These are phyloP conservation scores for Silurus meridionalis DNA, from an alignment of 2,113 vertebrate species.

Conservation along the genomic window DNA sequence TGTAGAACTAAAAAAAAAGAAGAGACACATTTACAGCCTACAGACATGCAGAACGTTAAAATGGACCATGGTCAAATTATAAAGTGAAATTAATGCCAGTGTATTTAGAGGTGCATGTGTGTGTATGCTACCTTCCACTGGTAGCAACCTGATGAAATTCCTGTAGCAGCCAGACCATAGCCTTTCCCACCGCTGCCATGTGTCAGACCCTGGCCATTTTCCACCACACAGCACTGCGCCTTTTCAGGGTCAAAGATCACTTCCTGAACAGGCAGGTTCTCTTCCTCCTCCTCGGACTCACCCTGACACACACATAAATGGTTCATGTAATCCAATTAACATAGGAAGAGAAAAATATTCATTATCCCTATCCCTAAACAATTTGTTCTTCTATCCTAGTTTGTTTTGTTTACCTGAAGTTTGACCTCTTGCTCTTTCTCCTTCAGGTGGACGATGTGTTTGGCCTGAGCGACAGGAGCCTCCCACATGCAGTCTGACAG, in stretches of 20 bases:
- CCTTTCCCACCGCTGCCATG: conserved; percentile 80
- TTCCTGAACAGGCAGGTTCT: conserved; percentile 78
- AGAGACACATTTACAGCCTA: background rate
- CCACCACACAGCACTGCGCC: conserved; percentile 73
- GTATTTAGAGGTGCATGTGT: background rate
- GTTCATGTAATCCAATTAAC: too few relatives aligned
- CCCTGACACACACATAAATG: conserved; percentile 57
- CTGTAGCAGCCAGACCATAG: conserved; percentile 76
- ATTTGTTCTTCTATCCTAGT: background rate
- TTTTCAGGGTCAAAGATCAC: conserved; percentile 81
- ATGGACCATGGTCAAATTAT: background rate
- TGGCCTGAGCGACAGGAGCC: conserved; percentile 90
- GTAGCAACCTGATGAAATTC: conserved; percentile 78
- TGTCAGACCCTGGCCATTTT: conserved; percentile 75
- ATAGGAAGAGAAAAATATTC: too few relatives aligned
- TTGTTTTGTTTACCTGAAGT: conserved; percentile 77
- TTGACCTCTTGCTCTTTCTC: conserved; percentile 91
- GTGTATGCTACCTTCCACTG: conserved; percentile 73
- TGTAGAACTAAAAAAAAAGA: conserved; percentile 68
- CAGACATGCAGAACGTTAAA: background rate
- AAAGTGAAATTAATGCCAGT: background rate
- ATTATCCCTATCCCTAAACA: too few relatives aligned
- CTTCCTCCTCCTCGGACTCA: conserved; percentile 67
- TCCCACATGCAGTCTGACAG: conserved; percentile 99
- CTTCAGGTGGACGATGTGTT: conserved; percentile 85